Evolutionary conservation across 2,888 invertebrate species (phyloP).

Genomic region (Athetis lepigone): DNA sequence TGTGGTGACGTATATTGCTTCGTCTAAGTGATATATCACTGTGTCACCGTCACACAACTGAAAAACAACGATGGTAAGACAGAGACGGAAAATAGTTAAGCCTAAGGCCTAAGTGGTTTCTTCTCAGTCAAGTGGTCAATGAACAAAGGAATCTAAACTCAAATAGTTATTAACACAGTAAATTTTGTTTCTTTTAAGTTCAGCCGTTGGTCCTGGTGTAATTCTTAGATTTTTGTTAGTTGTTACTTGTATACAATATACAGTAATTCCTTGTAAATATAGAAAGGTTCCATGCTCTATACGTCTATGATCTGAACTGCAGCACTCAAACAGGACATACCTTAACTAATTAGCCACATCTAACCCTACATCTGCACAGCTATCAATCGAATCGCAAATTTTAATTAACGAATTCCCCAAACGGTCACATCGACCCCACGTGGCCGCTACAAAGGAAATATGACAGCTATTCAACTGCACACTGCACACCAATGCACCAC

Average conservation of each 20-base stretch:
- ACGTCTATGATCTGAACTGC: neutral
- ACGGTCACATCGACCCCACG: constrained; percentile 72
- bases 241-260: too few species aligned
- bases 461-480: constrained; percentile 77
- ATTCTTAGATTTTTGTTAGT: too few species aligned
- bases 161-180: neutral
- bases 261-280: neutral
- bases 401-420: constrained; percentile 81
- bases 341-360: constrained; percentile 42
- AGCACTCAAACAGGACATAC: constrained; percentile 38
- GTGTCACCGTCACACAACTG: too few species aligned
- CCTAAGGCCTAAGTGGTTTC: too few species aligned
- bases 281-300: neutral
- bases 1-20: constrained; percentile 2
- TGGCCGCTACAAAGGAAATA: constrained; percentile 78
- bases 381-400: constrained; percentile 74
- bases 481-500: constrained; percentile 64
- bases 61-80: too few species aligned
- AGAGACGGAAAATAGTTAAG: too few species aligned
- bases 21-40: neutral
- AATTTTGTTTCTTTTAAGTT: too few species aligned
- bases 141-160: neutral
- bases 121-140: neutral
- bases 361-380: constrained; percentile 47
- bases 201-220: too few species aligned